These are phyloP conservation scores for Ceratosolen fusciceps DNA, from an alignment of 1,140 invertebrate genomes.

Conservation along the genomic window DNA sequence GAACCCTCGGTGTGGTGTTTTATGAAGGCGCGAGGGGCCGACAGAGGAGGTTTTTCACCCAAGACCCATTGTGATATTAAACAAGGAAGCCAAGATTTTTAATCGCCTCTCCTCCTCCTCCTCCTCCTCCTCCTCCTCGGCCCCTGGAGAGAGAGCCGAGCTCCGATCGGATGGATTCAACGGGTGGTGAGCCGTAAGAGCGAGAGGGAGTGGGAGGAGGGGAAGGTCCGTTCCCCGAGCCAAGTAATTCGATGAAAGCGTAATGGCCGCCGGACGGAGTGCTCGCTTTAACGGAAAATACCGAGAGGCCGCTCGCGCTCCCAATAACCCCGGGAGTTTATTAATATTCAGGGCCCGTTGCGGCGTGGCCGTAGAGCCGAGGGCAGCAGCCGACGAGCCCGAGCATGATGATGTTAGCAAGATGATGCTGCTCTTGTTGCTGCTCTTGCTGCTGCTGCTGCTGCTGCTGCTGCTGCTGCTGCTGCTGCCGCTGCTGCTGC, in stretches of 20 bases:
- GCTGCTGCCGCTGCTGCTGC: too few species aligned
- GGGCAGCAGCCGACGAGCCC: too few species aligned
- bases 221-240: too few species aligned
- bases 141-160: too few species aligned
- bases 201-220: too few species aligned
- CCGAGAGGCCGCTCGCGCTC: background rate
- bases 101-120: background rate
- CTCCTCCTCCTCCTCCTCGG: background rate
- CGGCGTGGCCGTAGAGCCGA: background rate
- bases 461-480: too few species aligned
- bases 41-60: background rate
- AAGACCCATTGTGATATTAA: slow-evolving; percentile 12
- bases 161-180: too few species aligned
- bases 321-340: background rate
- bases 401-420: slow-evolving; percentile 4
- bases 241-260: slow-evolving; percentile 29
- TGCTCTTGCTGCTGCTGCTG: too few species aligned
- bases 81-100: slow-evolving; percentile 15
- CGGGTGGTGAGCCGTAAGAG: too few species aligned
- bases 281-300: background rate
- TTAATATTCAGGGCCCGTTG: slow-evolving; percentile 24
- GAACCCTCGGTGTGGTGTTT: background rate
- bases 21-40: background rate
- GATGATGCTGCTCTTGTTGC: too few species aligned
- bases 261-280: background rate